A percentile compares a stretch with the other conserved stretches of the same genome.
These are phyloP conservation scores for Smittia aterrima DNA, from an alignment of 2,888 invertebrate species.

Conservation along the genomic window DNA sequence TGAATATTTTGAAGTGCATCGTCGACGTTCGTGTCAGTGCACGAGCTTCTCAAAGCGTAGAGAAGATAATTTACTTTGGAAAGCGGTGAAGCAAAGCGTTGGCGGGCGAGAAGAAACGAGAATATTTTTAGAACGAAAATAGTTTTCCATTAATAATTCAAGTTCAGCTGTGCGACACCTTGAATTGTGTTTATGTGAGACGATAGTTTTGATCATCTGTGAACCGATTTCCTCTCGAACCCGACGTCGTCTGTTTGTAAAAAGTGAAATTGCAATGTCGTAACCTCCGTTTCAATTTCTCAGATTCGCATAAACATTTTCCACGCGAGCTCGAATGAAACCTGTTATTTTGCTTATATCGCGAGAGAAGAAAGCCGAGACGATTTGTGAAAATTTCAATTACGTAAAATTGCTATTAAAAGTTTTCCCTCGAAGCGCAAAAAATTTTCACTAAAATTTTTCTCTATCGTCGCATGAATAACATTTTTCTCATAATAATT, in stretches of 20 bases:
- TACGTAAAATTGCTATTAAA: conserved; percentile 37
- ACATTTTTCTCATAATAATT: neutral
- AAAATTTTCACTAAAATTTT: conserved; percentile 22
- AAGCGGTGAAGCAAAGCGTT: neutral
- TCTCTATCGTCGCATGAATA: neutral
- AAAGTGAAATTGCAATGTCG: neutral
- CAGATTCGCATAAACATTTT: neutral
- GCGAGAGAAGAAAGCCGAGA: neutral
- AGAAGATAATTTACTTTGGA: neutral
- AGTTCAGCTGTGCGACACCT: neutral
- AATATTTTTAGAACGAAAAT: conserved; percentile 12
- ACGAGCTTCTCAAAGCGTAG: neutral
- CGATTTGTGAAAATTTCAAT: neutral
- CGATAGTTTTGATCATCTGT: neutral
- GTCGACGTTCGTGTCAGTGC: too few species aligned
- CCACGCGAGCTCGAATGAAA: conserved; percentile 22
- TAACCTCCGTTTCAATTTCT: neutral
- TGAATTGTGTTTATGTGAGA: conserved; percentile 6
- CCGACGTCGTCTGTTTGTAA: neutral
- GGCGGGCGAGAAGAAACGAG: neutral
- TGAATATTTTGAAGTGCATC: too few species aligned
- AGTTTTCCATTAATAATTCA: conserved; percentile 15
- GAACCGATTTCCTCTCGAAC: neutral
- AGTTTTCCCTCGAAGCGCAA: neutral
- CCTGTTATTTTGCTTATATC: neutral